Percentiles rank a stretch among this genome's conserved stretches.
Conservation (phyloP, 2,888 invertebrate genomes). For the Netelia melanura region DNA sequence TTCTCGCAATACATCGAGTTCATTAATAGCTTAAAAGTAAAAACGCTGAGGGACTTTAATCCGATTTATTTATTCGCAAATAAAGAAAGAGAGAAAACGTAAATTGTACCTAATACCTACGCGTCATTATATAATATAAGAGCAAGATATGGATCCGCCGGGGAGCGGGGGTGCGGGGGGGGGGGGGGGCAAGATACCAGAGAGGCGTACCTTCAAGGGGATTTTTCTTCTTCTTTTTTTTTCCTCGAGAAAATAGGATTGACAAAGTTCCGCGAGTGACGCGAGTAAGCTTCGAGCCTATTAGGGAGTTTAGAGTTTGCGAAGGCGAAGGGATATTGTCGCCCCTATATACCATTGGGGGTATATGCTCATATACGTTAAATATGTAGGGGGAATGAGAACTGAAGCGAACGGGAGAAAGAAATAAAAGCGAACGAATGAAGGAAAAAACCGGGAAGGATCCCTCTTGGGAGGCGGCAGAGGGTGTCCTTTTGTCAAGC, state of each 20-base stretch:
- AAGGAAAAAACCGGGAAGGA: conserved; percentile 39
- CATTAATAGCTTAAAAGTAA: no score
- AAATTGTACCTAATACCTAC: no score
- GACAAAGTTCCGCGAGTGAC: conserved; percentile 1
- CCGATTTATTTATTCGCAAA: no score
- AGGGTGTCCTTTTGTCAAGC: conserved; percentile 60
- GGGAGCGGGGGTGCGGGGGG: no score
- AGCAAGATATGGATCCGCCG: no score
- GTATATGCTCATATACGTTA: neutral
- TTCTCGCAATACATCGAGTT: no score
- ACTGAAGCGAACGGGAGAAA: conserved; percentile 15
- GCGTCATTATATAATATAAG: no score
- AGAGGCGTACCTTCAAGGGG: conserved; percentile 2
- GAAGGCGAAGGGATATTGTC: conserved; percentile 23
- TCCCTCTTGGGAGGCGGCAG: conserved; percentile 27
- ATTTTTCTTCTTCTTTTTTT: neutral
- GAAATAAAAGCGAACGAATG: conserved; percentile 23
- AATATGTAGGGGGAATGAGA: conserved; percentile 10
- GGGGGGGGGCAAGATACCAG: no score
- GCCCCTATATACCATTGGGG: neutral
- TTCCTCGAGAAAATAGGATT: conserved; percentile 27
- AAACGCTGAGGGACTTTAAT: no score
- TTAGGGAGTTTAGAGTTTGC: conserved; percentile 29
- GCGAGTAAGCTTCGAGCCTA: conserved; percentile 20
- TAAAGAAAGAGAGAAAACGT: no score